Conservation (phyloP, 1,140 invertebrate species). For the Atta texana region DNA sequence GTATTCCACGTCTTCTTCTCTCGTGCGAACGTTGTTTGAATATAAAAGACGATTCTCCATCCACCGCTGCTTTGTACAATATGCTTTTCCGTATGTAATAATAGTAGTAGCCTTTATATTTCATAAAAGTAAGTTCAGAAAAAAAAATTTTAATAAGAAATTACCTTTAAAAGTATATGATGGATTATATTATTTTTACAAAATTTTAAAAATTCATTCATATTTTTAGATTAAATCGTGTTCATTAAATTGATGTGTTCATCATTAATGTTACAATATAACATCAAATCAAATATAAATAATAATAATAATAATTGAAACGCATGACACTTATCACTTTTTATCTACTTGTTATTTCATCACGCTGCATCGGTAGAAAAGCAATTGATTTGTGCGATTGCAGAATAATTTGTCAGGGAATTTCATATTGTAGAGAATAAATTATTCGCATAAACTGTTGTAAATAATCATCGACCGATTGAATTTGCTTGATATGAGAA, state of each 20-base stretch:
- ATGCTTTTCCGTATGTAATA: constrained; percentile 74
- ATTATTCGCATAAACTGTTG: background rate
- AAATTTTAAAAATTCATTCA: background rate
- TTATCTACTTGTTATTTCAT: constrained; percentile 28
- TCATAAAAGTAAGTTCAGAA: background rate
- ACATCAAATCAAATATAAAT: constrained; percentile 52
- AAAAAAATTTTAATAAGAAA: background rate
- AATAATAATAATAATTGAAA: background rate
- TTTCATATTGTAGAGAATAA: background rate
- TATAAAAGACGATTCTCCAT: constrained; percentile 72
- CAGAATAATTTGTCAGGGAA: background rate
- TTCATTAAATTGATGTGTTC: background rate
- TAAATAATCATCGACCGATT: background rate
- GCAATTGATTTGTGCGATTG: background rate
- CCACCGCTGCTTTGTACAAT: constrained; percentile 75
- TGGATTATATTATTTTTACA: background rate
- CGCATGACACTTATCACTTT: background rate
- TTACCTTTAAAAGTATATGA: background rate
- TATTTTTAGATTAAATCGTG: background rate
- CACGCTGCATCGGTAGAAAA: constrained; percentile 13
- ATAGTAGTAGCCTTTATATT: constrained; percentile 39
- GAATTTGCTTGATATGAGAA: background rate
- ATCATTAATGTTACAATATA: background rate
- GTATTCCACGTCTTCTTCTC: constrained; percentile 83
- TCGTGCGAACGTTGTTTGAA: constrained; percentile 75